Conservation (phyloP, 2,888 invertebrate species). For the Aphrophora alni region DNA sequence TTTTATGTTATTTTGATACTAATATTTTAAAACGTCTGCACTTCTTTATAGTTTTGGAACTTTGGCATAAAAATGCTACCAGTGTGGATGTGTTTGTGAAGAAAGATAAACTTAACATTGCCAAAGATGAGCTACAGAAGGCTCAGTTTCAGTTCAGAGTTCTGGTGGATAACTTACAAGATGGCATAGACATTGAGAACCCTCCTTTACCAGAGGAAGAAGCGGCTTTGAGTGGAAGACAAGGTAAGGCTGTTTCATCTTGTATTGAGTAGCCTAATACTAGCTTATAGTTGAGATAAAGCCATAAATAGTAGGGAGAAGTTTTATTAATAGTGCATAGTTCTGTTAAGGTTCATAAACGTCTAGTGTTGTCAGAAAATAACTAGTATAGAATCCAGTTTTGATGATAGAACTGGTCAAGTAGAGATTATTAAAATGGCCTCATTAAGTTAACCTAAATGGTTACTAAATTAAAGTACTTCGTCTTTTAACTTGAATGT, state of each 20-base stretch:
- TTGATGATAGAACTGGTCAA: too few species aligned
- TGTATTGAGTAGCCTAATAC: too few species aligned
- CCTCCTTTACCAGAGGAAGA: constrained; percentile 72
- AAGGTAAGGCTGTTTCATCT: too few species aligned
- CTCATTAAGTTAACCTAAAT: too few species aligned
- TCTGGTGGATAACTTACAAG: constrained; percentile 79
- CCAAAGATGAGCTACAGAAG: constrained; percentile 66
- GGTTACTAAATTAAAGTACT: too few species aligned
- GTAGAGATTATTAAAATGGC: too few species aligned
- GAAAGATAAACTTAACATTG: constrained; percentile 67
- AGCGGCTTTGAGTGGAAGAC: constrained; percentile 69
- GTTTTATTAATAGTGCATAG: not conserved
- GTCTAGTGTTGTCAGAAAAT: too few species aligned
- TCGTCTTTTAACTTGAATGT: too few species aligned
- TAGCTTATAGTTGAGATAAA: not conserved
- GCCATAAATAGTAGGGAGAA: not conserved
- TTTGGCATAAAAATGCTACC: constrained; percentile 68
- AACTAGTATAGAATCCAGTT: too few species aligned
- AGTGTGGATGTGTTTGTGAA: constrained; percentile 75
- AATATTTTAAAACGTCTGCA: not conserved
- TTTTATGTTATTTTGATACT: too few species aligned
- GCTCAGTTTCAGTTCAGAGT: constrained; percentile 71
- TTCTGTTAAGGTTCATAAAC: not conserved
- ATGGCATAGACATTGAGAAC: constrained; percentile 80
- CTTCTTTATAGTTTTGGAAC: constrained; percentile 65